Evolutionary conservation across 2,797 vertebrate genomes (phyloP).

Genomic region (Sarcoramphus papa): DNA sequence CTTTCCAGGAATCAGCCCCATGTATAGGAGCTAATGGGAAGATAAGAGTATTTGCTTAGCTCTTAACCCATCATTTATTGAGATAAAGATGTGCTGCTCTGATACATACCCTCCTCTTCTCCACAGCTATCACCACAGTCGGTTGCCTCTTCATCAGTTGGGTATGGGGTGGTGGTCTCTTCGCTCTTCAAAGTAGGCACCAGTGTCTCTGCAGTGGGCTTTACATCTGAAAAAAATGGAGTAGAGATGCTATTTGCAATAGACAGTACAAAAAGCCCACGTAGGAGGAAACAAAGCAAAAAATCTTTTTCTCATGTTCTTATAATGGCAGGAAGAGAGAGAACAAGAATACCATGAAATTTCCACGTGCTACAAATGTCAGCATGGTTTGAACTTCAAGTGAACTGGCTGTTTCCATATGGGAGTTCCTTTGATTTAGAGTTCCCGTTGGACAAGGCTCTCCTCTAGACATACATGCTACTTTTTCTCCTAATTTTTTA

Average conservation of each 20-base stretch:
- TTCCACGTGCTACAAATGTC: slow-evolving; percentile 15
- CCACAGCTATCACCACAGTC: slow-evolving; percentile 76
- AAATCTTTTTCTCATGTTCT: neutral
- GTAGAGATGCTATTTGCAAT: neutral
- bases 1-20: slow-evolving; percentile 51
- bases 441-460: slow-evolving; percentile 6
- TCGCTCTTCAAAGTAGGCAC: slow-evolving; percentile 83
- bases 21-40: slow-evolving; percentile 9
- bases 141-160: slow-evolving; percentile 72
- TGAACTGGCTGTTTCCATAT: slow-evolving; percentile 52
- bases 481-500: slow-evolving; percentile 35
- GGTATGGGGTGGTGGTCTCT: slow-evolving; percentile 81
- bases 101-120: slow-evolving; percentile 73
- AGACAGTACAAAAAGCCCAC: neutral
- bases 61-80: slow-evolving; percentile 3
- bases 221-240: slow-evolving; percentile 78
- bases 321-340: slow-evolving; percentile 19
- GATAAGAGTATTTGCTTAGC: slow-evolving; percentile 37
- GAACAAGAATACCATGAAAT: slow-evolving; percentile 5
- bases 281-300: neutral
- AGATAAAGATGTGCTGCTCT: neutral
- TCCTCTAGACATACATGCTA: neutral
- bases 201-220: slow-evolving; percentile 83
- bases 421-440: slow-evolving; percentile 43
- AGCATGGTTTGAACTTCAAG: slow-evolving; percentile 33